A percentile compares a stretch with the other conserved stretches of the same genome.
Conservation (phyloP, 2,888 invertebrate species). For the Philereme vetulata region DNA sequence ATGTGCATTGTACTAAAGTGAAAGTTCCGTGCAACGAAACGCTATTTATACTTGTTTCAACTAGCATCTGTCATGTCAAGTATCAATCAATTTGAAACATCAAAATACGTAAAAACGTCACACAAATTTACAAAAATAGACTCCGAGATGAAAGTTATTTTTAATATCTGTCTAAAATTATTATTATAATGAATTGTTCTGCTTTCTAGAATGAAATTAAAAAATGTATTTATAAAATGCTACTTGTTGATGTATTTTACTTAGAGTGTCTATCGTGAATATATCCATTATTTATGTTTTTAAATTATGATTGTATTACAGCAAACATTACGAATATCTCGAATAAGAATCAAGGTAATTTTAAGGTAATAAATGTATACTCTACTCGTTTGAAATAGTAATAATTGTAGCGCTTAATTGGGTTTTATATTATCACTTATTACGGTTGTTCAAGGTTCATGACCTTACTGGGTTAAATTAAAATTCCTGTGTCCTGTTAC, state of each 20-base stretch:
- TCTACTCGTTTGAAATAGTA: slow-evolving; percentile 16
- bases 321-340: slow-evolving; percentile 71
- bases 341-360: slow-evolving; percentile 67
- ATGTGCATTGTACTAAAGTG: not conserved
- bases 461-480: slow-evolving; percentile 60
- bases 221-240: slow-evolving; percentile 43
- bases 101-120: slow-evolving; percentile 46
- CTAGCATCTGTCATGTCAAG: slow-evolving; percentile 14
- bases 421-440: slow-evolving; percentile 33
- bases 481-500: slow-evolving; percentile 48
- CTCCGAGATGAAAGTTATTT: slow-evolving; percentile 80
- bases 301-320: slow-evolving; percentile 78
- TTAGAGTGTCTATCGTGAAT: slow-evolving; percentile 51
- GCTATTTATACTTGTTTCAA: not conserved
- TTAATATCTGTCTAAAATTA: slow-evolving; percentile 62
- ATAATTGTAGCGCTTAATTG: slow-evolving; percentile 27
- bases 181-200: slow-evolving; percentile 48
- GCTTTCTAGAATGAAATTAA: slow-evolving; percentile 54
- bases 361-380: slow-evolving; percentile 60
- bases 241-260: slow-evolving; percentile 49
- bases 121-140: slow-evolving; percentile 71
- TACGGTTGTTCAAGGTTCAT: slow-evolving; percentile 60
- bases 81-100: slow-evolving; percentile 36
- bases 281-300: slow-evolving; percentile 56
- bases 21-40: slow-evolving; percentile 8